phyloP scores from a whole-genome alignment of 1,140 invertebrate species.

The Drosophila paulistorum region DNA sequence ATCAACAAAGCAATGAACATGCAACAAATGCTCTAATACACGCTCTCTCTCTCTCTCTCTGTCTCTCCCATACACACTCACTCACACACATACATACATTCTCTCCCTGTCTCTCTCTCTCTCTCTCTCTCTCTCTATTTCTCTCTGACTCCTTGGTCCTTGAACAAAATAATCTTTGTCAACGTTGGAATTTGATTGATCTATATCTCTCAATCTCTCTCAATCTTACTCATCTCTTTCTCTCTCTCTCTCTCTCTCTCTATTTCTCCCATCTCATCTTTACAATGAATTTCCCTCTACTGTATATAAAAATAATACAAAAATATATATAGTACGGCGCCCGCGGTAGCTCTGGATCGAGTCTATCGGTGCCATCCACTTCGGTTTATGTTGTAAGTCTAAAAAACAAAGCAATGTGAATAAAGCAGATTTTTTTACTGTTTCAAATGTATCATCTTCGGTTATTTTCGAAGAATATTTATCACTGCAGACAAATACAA shows the following conservation, averaged over 20 bases:
- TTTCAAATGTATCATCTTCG: conserved; percentile 20
- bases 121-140: conserved; percentile 43
- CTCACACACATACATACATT: too few relatives aligned
- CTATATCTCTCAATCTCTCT: conserved; percentile 5
- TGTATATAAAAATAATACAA: conserved; percentile 7
- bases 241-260: conserved; percentile 3
- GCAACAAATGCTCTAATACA: conserved; percentile 68
- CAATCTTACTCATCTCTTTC: conserved; percentile 16
- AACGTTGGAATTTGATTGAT: conserved; percentile 16
- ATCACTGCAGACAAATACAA: conserved; percentile 2
- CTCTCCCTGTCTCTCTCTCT: conserved; percentile 61
- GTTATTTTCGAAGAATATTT: conserved; percentile 32
- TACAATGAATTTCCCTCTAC: conserved; percentile 18
- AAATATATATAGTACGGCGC: conserved; percentile 76
- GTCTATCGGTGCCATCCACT: conserved; percentile 89
- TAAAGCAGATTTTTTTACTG: conserved; percentile 1
- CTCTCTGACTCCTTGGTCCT: conserved; percentile 6
- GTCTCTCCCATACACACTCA: conserved; percentile 16
- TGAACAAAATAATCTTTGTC: conserved; percentile 9
- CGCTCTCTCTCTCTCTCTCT: conserved; percentile 65
- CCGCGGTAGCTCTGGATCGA: conserved; percentile 87
- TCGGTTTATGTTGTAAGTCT: conserved; percentile 86
- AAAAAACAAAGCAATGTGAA: conserved; percentile 67
- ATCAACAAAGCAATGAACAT: conserved; percentile 36
- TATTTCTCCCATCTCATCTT: conserved; percentile 4